A percentile compares a stretch with the other conserved stretches of the same genome.
These are phyloP conservation scores for Numenius arquata DNA, from an alignment of 2,113 vertebrate genomes.

Conservation along the genomic window DNA sequence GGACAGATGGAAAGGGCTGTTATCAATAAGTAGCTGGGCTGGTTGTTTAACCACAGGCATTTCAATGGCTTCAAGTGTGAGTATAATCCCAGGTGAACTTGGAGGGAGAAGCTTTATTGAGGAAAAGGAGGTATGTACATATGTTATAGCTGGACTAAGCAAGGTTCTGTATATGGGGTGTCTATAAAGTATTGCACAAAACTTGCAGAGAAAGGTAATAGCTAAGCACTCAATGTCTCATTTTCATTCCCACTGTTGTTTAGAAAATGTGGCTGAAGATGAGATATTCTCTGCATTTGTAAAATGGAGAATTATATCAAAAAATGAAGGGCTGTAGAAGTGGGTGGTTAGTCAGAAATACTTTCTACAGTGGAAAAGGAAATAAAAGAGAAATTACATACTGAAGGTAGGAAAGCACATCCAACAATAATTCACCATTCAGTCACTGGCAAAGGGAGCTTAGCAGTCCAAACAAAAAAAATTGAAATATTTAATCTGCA, in stretches of 20 bases:
- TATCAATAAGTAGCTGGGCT: neutral
- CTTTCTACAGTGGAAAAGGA: neutral
- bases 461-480: conserved; percentile 7
- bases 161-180: neutral
- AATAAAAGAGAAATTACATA: conserved; percentile 26
- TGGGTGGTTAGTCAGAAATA: conserved; percentile 1
- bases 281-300: neutral
- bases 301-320: neutral
- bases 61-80: neutral
- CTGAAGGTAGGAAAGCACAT: neutral
- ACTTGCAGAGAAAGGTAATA: neutral
- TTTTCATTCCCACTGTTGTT: neutral
- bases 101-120: neutral
- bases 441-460: neutral
- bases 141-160: neutral
- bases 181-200: neutral
- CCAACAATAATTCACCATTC: neutral
- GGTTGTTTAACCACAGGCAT: neutral
- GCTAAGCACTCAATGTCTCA: neutral
- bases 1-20: neutral
- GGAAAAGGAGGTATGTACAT: neutral
- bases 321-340: neutral
- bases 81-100: neutral
- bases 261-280: neutral
- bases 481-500: conserved; percentile 17